These are phyloP conservation scores for Atopsyche davidsoni DNA, from an alignment of 1,140 invertebrate species.

Conservation along the genomic window DNA sequence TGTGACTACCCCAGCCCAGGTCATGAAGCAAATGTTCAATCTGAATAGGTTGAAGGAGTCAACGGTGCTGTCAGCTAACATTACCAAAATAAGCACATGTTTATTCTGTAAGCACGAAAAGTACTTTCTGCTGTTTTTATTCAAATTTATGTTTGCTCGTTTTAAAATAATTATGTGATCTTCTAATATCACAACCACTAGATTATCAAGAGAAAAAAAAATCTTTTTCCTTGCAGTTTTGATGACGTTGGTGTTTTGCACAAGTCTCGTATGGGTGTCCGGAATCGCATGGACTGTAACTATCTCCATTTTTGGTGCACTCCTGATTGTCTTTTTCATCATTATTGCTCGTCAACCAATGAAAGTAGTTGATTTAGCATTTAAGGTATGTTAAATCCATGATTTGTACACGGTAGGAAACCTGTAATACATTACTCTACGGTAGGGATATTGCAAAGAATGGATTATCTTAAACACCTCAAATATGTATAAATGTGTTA, in stretches of 20 bases:
- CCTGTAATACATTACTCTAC: background rate
- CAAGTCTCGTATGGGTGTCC: conserved; percentile 26
- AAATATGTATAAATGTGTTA: background rate
- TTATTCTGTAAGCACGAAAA: conserved; percentile 48
- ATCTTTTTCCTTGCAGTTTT: conserved; percentile 32
- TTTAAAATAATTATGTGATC: background rate
- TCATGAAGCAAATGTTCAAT: conserved; percentile 48
- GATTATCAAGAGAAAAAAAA: conserved; percentile 1
- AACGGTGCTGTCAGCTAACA: conserved; percentile 49
- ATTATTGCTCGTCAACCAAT: conserved; percentile 42
- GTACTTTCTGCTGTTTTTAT: conserved; percentile 3
- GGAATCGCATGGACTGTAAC: conserved; percentile 26
- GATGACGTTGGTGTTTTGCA: conserved; percentile 35
- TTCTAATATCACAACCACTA: background rate
- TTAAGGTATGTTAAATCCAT: conserved; percentile 13
- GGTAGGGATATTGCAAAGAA: no score
- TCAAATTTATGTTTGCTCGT: background rate
- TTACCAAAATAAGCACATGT: conserved; percentile 53
- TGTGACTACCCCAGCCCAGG: no score
- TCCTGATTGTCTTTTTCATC: conserved; percentile 34
- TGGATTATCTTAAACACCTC: background rate
- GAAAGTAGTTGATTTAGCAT: conserved; percentile 26
- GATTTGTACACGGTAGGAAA: background rate
- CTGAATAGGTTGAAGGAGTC: conserved; percentile 46
- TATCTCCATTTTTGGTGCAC: conserved; percentile 32